Evolutionary conservation across 2,797 vertebrate genomes (phyloP), one percentile per base, ranked within the genome.

Genomic region (Lophius americanus): DNA sequence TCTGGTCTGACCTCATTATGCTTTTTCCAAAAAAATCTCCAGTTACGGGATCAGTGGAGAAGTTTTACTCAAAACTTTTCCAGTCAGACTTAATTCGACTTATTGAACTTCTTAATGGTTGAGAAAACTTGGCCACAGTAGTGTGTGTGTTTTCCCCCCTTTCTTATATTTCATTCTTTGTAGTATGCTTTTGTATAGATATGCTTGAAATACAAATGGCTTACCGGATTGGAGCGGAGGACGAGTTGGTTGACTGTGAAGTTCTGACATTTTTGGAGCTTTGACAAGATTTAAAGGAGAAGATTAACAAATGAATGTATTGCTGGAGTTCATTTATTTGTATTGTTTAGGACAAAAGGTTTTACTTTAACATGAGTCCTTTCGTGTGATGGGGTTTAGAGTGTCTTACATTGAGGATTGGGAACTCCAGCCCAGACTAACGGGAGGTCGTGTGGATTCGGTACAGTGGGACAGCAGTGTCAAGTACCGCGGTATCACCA

Each of bases 401-500:
- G 49, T 39, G 51, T 68, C 96, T 95, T 93, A 99, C 97, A 91
- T 50, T 51, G 95, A 90, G 23, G 88, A 85, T 71, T 96, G 96
- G 44, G 93, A 83, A 0, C 82, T 96, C 95, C 95, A 97, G 46
- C 95, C 91, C 2, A 98, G 93, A 0, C 89, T 92, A 74, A 97
- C 89, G 0, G 98, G 97, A 36, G 95, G 91, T 44, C 95, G 92
- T 0, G 98, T 99, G 77, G 85, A 92, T 51, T 99, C 97, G 0
- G 94, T 95, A 78, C 98, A 99, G 89, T 99, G 98, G 6, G 96
- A 95, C 39, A 95, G 91, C 63, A 99, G 87, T 1, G 96, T 98
- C 83, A 99, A 89, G 81, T 95, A 99, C 79, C 95, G 94, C 0
- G 98, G 98, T 81, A 99, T 99, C 79, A 98, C 88, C 54, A 99